Evolutionary conservation across 2,797 vertebrate species (phyloP).

Genomic region (Spizella passerina): DNA sequence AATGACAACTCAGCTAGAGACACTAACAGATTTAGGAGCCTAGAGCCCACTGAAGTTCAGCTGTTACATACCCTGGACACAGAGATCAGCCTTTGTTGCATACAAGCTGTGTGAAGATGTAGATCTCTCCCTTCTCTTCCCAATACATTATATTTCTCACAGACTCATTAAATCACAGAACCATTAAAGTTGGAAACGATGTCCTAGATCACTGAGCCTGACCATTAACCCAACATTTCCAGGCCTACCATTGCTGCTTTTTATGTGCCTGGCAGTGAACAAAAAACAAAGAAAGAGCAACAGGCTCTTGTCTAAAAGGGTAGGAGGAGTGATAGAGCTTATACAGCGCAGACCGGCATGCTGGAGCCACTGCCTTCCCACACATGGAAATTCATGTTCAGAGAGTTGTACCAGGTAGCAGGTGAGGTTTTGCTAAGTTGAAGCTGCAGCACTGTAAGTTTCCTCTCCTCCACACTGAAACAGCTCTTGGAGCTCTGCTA

Average conservation of each 20-base stretch:
- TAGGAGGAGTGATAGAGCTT: not conserved
- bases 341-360: not conserved
- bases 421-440: rapidly evolving
- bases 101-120: not conserved
- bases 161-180: not conserved
- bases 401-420: not conserved
- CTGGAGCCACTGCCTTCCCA: not conserved
- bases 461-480: not conserved
- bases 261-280: not conserved
- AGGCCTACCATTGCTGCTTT: not conserved
- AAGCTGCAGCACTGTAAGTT: not conserved
- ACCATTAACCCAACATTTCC: not conserved
- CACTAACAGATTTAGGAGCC: not conserved
- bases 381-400: not conserved
- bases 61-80: not conserved
- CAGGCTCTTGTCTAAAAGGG: not conserved
- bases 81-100: not conserved
- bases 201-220: not conserved
- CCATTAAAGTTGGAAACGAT: not conserved
- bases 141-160: not conserved
- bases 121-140: not conserved
- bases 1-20: not conserved
- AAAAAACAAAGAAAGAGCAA: no score
- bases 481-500: not conserved
- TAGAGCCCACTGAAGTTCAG: not conserved